Percentiles rank a stretch among this genome's conserved stretches.
Evolutionary conservation across 2,888 invertebrate species (phyloP).

Genomic region (Osmoderma eremita): DNA sequence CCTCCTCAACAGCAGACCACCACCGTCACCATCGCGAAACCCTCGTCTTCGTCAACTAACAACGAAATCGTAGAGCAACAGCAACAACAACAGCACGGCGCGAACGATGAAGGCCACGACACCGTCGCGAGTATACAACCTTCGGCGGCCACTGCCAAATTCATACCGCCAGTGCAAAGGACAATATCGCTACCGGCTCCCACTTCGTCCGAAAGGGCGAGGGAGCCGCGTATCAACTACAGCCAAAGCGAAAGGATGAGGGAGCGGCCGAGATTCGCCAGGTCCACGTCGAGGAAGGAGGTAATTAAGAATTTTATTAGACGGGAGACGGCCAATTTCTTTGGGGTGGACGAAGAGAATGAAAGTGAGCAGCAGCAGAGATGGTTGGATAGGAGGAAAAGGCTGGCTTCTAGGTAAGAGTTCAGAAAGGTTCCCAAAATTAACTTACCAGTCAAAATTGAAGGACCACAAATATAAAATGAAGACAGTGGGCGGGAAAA

Average conservation of each 20-base stretch:
- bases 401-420: slow-evolving; percentile 78
- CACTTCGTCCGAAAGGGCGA: slow-evolving; percentile 49
- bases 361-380: slow-evolving; percentile 77
- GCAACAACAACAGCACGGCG: slow-evolving; percentile 32
- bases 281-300: slow-evolving; percentile 63
- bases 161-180: slow-evolving; percentile 53
- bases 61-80: slow-evolving; percentile 33
- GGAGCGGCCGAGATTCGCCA: slow-evolving; percentile 59
- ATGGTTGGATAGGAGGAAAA: slow-evolving; percentile 83
- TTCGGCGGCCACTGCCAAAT: slow-evolving; percentile 29
- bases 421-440: too few relatives aligned
- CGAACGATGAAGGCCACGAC: slow-evolving; percentile 32
- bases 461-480: too few relatives aligned
- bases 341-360: slow-evolving; percentile 83
- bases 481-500: too few relatives aligned
- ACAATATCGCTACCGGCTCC: slow-evolving; percentile 51
- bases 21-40: slow-evolving; percentile 29
- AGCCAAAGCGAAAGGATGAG: slow-evolving; percentile 60
- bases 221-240: slow-evolving; percentile 53
- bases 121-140: slow-evolving; percentile 28
- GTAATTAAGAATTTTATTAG: slow-evolving; percentile 74
- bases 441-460: too few relatives aligned
- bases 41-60: slow-evolving; percentile 2
- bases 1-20: slow-evolving; percentile 36
- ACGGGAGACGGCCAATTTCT: slow-evolving; percentile 84